Conservation (phyloP, 2,797 vertebrate species). For the Borostomias antarcticus region DNA sequence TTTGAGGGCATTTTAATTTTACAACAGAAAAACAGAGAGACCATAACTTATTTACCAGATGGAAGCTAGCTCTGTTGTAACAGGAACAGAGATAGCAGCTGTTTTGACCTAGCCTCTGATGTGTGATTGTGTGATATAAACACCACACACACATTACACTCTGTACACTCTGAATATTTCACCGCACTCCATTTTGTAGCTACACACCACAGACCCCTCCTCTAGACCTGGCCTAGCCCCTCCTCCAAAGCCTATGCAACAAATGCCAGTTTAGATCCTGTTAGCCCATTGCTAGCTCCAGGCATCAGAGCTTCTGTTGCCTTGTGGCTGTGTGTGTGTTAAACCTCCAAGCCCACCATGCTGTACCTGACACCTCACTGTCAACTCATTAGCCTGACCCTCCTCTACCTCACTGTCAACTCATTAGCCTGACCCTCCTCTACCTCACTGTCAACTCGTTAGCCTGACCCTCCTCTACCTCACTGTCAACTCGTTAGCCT, state of each 20-base stretch:
- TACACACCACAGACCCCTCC: no score
- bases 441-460: not conserved
- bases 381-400: constrained; percentile 32
- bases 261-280: no score
- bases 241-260: no score
- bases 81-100: not conserved
- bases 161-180: not conserved
- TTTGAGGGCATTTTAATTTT: constrained; percentile 40
- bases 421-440: not conserved
- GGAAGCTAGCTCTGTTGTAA: constrained; percentile 18
- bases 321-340: constrained; percentile 22
- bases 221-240: no score
- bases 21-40: constrained; percentile 10
- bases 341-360: constrained; percentile 8
- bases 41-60: constrained; percentile 52
- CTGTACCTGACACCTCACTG: constrained; percentile 23
- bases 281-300: not conserved
- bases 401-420: not conserved
- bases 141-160: not conserved
- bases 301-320: not conserved
- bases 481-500: no score
- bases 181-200: not conserved
- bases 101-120: not conserved
- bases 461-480: not conserved
- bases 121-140: no score